A percentile compares a stretch with the other conserved stretches of the same genome.
phyloP scores from a whole-genome alignment of 2,888 invertebrate genomes.

The Rotaria socialis region DNA sequence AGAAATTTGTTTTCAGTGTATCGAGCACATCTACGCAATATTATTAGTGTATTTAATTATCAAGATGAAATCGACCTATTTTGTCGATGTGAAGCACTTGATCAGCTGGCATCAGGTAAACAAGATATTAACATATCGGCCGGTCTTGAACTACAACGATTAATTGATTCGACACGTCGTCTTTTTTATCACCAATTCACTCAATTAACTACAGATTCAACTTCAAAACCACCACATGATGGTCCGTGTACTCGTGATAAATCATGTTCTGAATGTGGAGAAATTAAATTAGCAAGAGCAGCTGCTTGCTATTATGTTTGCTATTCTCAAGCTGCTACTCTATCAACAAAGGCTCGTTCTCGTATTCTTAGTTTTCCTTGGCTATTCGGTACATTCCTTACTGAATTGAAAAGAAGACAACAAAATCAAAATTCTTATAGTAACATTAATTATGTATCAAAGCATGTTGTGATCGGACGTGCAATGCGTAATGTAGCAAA shows the following conservation, averaged over 20 bases:
- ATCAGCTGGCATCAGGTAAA: neutral
- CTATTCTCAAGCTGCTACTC: neutral
- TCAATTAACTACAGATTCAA: neutral
- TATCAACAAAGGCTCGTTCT: slow-evolving; percentile 25
- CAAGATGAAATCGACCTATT: slow-evolving; percentile 35
- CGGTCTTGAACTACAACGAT: neutral
- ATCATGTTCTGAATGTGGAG: neutral
- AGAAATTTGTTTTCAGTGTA: neutral
- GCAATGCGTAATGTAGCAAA: neutral
- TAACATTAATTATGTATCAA: neutral
- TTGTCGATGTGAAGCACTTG: slow-evolving; percentile 37
- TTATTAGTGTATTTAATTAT: slow-evolving; percentile 13
- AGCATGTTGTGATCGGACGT: slow-evolving; percentile 2
- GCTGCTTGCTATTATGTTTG: slow-evolving; percentile 1
- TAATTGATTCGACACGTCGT: neutral
- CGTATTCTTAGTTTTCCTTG: slow-evolving; percentile 30
- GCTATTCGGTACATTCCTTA: neutral
- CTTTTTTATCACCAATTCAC: neutral
- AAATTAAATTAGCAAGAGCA: slow-evolving; percentile 15
- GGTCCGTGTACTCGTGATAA: neutral
- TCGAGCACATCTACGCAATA: neutral
- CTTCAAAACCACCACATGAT: neutral
- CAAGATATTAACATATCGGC: neutral
- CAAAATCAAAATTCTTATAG: neutral
- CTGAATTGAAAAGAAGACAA: neutral